Evolutionary conservation across 2,113 vertebrate species (phyloP), one percentile per base, ranked within the genome.

Genomic region (Pungitius pungitius): DNA sequence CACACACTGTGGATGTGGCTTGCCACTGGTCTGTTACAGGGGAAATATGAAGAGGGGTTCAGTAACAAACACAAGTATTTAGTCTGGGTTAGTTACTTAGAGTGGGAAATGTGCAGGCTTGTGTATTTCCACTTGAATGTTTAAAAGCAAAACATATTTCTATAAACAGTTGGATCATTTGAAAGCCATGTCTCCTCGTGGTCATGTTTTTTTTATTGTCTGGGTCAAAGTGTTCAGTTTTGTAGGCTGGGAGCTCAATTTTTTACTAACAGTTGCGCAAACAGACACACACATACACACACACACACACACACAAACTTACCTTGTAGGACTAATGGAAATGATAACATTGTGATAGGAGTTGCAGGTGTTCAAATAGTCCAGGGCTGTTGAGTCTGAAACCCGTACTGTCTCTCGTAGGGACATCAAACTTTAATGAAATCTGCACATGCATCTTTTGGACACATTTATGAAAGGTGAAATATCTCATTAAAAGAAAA

Each of bases 351-450:
- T 63, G 45, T 67, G 80, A 83, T 71, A 75, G 69, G 75, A 56
- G 35, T 61, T 33, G 3, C 84, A 84, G 83, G 73, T 87, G 79
- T 78, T 83, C 65, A 87, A 83, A 85, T 85, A 87, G 85, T 35
- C 73, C 35, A 49, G 11, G 52, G 30, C 58, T 78, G 55, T 64
- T 71, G 30, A 49, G 58, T 71, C 69, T 80, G 37, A 65, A 67
- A 51, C 18, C 33, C 40, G 39, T 66, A 55, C 65, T 37, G 14
- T 69, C 70, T 83, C 62, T 75, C 69, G 64, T 9, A 6, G 18
- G 22, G 14, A 49, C 15, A n/a, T 63, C 30, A 24, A 56, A 58
- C 17, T 40, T 27, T 52, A 54, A 24, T 15, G 4, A 49, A 26
- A 73, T 22, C 51, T 51, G 33, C 42, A 73, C 54, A 9, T 59